Conservation (phyloP, 2,888 invertebrate genomes). For the Drosophila rubida region DNA sequence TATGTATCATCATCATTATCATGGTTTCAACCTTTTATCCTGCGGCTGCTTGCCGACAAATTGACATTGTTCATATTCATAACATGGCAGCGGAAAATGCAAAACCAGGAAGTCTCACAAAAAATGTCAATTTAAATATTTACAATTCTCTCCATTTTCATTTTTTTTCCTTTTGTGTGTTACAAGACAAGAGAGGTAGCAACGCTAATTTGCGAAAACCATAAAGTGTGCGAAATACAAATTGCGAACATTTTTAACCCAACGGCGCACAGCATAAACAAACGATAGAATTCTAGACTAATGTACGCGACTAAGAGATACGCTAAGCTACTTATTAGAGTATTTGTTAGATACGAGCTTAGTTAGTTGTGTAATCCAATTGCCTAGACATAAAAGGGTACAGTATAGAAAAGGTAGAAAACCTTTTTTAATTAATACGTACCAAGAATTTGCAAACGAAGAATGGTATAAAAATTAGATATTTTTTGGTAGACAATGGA, state of each 20-base stretch:
- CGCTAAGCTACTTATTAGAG: neutral
- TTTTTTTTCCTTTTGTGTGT: constrained; percentile 4
- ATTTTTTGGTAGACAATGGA: constrained; percentile 8
- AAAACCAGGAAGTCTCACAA: constrained; percentile 33
- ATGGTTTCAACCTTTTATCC: constrained; percentile 37
- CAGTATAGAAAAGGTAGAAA: constrained; percentile 48
- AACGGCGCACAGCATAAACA: constrained; percentile 16
- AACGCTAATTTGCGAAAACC: constrained; percentile 56
- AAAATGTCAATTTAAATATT: constrained; percentile 83
- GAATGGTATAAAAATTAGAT: neutral
- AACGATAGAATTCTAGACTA: constrained; percentile 5
- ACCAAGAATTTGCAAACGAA: constrained; percentile 20
- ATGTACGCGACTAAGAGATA: neutral
- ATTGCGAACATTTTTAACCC: constrained; percentile 64
- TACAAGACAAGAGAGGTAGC: constrained; percentile 61
- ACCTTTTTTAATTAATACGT: constrained; percentile 75
- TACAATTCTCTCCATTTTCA: constrained; percentile 68
- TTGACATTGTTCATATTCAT: constrained; percentile 74
- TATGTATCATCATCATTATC: constrained; percentile 18
- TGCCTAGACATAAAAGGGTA: neutral
- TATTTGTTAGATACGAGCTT: neutral
- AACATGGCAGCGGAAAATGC: constrained; percentile 41
- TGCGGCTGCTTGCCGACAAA: constrained; percentile 57
- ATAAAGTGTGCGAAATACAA: constrained; percentile 73
- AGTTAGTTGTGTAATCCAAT: neutral